Evolutionary conservation across 2,797 vertebrate species (phyloP).

Genomic region (Halcyon smyrnensis): DNA sequence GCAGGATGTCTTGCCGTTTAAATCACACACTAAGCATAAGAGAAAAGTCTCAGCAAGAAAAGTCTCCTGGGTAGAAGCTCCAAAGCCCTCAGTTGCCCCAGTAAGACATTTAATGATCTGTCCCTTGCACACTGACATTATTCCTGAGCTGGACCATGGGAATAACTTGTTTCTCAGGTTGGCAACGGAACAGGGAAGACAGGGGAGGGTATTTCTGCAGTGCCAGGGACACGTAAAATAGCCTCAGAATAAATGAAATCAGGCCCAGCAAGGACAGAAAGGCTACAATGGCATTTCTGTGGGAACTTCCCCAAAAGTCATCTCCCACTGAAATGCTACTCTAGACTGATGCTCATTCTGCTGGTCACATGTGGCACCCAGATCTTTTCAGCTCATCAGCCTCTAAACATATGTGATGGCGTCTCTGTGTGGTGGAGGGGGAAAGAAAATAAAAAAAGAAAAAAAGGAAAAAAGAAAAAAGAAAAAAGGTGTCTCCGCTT

Average conservation of each 20-base stretch:
- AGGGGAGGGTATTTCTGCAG: not conserved
- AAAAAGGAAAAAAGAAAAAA: not conserved
- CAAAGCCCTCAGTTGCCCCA: not conserved
- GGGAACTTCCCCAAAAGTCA: conserved; percentile 51
- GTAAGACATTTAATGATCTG: not conserved
- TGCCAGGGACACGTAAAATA: not conserved
- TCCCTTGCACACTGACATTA: not conserved
- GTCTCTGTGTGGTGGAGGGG: conserved; percentile 9
- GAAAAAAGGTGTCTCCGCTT: conserved; percentile 46
- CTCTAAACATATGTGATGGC: conserved; percentile 68
- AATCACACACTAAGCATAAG: not conserved
- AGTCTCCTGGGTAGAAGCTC: not conserved
- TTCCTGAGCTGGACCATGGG: not conserved
- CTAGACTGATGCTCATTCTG: not conserved
- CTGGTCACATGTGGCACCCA: conserved; percentile 73
- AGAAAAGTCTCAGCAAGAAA: not conserved
- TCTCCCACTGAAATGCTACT: conserved; percentile 31
- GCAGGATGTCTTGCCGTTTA: conserved; percentile 11
- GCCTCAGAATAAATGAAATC: not conserved
- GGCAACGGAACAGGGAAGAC: not conserved
- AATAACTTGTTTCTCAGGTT: not conserved
- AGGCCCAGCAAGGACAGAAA: not conserved
- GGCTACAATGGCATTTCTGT: conserved; percentile 14
- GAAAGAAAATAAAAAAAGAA: not conserved
- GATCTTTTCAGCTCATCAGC: conserved; percentile 57